Percentiles rank a stretch among this genome's conserved stretches.
Conservation (phyloP, 1,140 invertebrate species). For the Sitophilus oryzae region DNA sequence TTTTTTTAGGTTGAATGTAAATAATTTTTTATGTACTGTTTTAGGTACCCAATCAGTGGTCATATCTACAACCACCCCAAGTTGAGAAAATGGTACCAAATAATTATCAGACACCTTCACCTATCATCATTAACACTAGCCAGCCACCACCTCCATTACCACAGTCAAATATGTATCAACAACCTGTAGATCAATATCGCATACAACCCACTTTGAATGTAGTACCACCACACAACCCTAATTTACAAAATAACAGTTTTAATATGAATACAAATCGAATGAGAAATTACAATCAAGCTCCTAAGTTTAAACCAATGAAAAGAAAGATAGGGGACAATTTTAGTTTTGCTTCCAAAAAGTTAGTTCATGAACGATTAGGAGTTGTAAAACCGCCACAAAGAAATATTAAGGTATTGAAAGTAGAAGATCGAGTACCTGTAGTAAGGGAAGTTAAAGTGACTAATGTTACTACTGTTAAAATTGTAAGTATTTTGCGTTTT, state of each 20-base stretch:
- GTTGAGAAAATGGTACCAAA: neutral
- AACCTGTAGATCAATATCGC: neutral
- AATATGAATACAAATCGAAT: neutral
- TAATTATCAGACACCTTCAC: neutral
- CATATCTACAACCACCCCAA: neutral
- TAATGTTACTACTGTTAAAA: slow-evolving; percentile 15
- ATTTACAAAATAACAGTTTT: neutral
- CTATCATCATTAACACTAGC: neutral
- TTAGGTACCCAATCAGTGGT: neutral
- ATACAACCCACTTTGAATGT: neutral
- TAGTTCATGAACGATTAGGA: slow-evolving; percentile 10
- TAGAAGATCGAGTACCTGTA: slow-evolving; percentile 6
- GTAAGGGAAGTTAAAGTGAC: slow-evolving; percentile 6
- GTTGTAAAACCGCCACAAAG: neutral
- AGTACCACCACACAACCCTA: neutral
- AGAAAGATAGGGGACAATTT: neutral
- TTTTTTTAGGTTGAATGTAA: too few species aligned
- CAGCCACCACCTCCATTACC: neutral
- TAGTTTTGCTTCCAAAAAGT: neutral
- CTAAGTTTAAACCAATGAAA: neutral
- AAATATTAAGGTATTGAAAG: slow-evolving; percentile 1
- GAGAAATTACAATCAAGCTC: neutral
- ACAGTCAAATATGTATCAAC: neutral
- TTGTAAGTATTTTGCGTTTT: slow-evolving; percentile 18
- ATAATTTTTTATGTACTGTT: too few species aligned